Evolutionary conservation across 1,140 invertebrate genomes (phyloP).

Genomic region (Doryteuthis pealeii): DNA sequence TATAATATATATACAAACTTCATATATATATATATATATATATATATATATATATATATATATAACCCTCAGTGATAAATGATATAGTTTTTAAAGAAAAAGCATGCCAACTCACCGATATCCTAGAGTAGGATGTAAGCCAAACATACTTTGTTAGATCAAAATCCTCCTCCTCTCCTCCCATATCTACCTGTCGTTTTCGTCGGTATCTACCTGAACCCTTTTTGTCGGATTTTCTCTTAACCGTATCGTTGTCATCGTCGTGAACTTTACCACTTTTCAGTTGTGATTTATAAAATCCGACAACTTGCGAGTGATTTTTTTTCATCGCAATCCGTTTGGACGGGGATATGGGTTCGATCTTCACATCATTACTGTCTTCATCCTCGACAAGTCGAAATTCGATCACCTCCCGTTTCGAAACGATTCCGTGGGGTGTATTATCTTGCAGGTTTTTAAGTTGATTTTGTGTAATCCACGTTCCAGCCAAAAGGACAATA

Average conservation of each 20-base stretch:
- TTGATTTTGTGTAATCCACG: slow-evolving; percentile 1
- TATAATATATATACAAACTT: too few relatives aligned
- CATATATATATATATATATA: too few relatives aligned
- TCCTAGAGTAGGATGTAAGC: slow-evolving; percentile 3
- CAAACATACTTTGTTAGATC: slow-evolving; percentile 2
- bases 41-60: too few relatives aligned
- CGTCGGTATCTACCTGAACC: not conserved
- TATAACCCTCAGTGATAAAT: too few relatives aligned
- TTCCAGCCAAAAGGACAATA: not conserved
- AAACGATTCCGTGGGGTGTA: not conserved
- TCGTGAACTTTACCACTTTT: too few relatives aligned
- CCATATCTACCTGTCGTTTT: slow-evolving; percentile 4
- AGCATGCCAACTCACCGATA: not conserved
- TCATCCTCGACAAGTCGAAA: slow-evolving; percentile 1
- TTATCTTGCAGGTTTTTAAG: not conserved
- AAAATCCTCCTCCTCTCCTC: not conserved
- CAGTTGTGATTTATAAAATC: not conserved
- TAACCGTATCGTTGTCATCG: not conserved
- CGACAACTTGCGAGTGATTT: not conserved
- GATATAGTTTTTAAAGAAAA: too few relatives aligned
- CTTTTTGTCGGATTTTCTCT: not conserved
- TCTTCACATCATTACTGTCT: not conserved
- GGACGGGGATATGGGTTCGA: not conserved
- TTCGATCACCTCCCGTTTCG: slow-evolving; percentile 1
- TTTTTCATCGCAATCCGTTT: not conserved